Conservation (phyloP, 2,888 invertebrate species). For the Gymnoscelis rufifasciata region DNA sequence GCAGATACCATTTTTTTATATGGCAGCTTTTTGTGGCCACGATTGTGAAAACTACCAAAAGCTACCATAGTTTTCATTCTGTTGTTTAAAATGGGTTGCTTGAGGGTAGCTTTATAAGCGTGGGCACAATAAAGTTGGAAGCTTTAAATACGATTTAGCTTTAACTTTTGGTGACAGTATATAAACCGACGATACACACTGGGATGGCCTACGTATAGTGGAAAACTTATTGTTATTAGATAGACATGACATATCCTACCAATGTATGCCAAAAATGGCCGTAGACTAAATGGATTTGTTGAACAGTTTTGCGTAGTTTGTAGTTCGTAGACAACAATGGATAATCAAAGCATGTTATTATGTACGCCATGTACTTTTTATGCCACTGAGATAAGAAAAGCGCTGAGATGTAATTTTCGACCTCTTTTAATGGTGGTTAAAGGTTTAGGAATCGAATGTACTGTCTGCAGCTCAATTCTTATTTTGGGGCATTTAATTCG, state of each 20-base stretch:
- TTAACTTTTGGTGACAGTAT: conserved; percentile 42
- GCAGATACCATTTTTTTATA: conserved; percentile 32
- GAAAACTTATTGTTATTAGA: conserved; percentile 58
- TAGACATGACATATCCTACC: conserved; percentile 51
- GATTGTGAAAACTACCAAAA: conserved; percentile 21
- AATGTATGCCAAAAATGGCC: conserved; percentile 60
- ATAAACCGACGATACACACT: conserved; percentile 29
- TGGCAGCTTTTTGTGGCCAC: conserved; percentile 35
- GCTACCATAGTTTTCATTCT: conserved; percentile 1
- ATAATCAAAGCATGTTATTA: conserved; percentile 56
- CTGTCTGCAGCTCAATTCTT: neutral
- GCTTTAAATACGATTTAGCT: conserved; percentile 54
- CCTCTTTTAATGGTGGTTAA: conserved; percentile 8
- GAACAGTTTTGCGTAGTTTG: conserved; percentile 63
- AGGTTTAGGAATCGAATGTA: neutral
- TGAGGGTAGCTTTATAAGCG: conserved; percentile 40
- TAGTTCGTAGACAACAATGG: conserved; percentile 65
- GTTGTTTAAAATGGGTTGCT: conserved; percentile 25
- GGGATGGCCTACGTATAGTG: conserved; percentile 64
- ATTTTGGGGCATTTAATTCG: conserved; percentile 35
- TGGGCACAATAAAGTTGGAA: conserved; percentile 37
- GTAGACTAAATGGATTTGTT: conserved; percentile 67
- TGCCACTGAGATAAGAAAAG: conserved; percentile 11
- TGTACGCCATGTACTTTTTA: conserved; percentile 64
- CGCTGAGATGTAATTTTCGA: neutral